Conservation (phyloP, 2,113 vertebrate species). For the Saimiri boliviensis region DNA sequence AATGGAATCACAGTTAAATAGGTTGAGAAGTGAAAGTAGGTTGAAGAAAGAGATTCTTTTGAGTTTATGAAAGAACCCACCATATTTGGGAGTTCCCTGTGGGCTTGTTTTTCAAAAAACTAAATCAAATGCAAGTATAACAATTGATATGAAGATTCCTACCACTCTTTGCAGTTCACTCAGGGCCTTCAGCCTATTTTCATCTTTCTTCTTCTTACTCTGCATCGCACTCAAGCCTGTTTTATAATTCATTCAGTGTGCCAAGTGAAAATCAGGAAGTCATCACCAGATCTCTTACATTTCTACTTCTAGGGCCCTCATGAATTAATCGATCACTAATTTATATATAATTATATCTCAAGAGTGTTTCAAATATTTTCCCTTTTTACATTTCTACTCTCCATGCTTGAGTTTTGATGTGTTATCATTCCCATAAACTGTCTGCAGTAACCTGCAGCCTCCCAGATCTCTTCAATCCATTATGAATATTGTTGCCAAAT, state of each 20-base stretch:
- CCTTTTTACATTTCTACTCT: background rate
- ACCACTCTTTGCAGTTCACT: background rate
- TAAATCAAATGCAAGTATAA: background rate
- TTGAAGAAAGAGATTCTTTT: background rate
- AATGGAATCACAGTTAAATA: background rate
- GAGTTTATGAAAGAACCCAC: background rate
- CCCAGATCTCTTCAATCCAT: background rate
- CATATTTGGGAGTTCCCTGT: background rate
- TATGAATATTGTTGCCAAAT: slow-evolving; percentile 11
- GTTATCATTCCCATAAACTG: background rate
- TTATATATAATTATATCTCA: background rate
- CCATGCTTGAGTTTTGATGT: background rate
- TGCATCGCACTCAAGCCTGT: background rate
- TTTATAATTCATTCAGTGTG: background rate
- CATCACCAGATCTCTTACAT: background rate
- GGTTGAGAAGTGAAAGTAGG: background rate
- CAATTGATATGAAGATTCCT: background rate
- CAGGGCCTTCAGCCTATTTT: background rate
- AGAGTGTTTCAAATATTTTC: background rate
- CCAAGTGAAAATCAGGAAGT: background rate
- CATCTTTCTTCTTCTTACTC: background rate
- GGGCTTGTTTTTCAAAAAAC: background rate
- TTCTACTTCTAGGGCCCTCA: background rate
- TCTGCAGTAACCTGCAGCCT: background rate
- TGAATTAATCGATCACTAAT: background rate